Evolutionary conservation across 2,113 vertebrate species (phyloP).

Genomic region (Chloropsis cyanopogon): DNA sequence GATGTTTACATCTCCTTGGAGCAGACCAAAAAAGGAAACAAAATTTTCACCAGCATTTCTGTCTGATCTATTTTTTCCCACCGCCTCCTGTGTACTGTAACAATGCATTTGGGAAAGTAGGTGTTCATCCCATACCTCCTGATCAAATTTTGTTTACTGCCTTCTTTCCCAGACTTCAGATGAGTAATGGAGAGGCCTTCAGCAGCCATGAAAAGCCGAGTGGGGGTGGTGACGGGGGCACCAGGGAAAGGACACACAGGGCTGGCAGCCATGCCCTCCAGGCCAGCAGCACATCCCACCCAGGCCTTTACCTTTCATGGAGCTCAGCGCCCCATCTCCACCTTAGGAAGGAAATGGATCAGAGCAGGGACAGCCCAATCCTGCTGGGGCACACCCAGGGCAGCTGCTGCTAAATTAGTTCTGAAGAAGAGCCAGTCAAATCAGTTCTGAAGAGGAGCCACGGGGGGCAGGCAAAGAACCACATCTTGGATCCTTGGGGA

Average conservation of each 20-base stretch:
- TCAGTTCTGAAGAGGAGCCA: too few relatives aligned
- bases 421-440: background rate
- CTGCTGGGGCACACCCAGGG: background rate
- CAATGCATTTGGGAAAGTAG: slow-evolving; percentile 33
- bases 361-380: background rate
- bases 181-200: background rate
- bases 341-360: slow-evolving; percentile 2
- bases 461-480: accelerated
- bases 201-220: background rate
- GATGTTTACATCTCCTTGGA: background rate
- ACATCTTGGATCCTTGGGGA: background rate
- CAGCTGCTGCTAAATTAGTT: slow-evolving; percentile 30
- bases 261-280: background rate
- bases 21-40: background rate
- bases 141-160: slow-evolving; percentile 56
- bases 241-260: background rate
- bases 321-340: background rate
- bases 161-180: background rate
- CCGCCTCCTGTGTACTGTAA: background rate
- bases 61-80: background rate
- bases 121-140: slow-evolving; percentile 43
- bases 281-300: background rate
- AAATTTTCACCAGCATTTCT: background rate
- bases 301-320: slow-evolving; percentile 44
- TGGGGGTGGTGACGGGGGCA: background rate